Percentiles rank a stretch among this genome's conserved stretches.
Conservation (phyloP, 2,888 invertebrate genomes). For the Norana najaformis region DNA sequence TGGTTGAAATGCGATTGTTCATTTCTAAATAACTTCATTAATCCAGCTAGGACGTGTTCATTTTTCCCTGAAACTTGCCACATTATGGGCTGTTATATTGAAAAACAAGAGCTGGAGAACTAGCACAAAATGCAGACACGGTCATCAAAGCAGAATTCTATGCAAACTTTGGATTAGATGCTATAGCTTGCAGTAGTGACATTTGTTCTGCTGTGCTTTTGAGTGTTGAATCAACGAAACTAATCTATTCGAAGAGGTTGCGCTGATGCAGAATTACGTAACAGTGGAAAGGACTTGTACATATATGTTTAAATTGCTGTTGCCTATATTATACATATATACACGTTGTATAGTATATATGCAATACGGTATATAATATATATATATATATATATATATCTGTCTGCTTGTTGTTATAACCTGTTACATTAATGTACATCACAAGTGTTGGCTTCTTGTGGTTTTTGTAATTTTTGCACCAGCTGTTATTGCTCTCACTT, state of each 20-base stretch:
- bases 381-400: not conserved
- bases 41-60: not conserved
- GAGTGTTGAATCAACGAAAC: not conserved
- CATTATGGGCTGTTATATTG: not conserved
- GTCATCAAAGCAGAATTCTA: conserved; percentile 13
- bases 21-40: not conserved
- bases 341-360: not conserved
- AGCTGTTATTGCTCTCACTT: not conserved
- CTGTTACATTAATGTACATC: conserved; percentile 16
- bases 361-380: not conserved
- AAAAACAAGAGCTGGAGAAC: not conserved
- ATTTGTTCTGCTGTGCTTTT: not conserved
- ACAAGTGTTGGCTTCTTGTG: not conserved
- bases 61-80: not conserved
- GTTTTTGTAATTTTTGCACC: conserved; percentile 10
- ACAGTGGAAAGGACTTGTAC: conserved; percentile 1
- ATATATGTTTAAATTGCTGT: not conserved
- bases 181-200: not conserved
- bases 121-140: not conserved
- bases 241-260: not conserved
- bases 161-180: conserved; percentile 7
- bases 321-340: not conserved
- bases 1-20: not conserved
- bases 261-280: not conserved
- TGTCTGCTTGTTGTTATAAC: conserved; percentile 21